phyloP scores from a whole-genome alignment of 2,888 invertebrate genomes.

The Catocala nupta region DNA sequence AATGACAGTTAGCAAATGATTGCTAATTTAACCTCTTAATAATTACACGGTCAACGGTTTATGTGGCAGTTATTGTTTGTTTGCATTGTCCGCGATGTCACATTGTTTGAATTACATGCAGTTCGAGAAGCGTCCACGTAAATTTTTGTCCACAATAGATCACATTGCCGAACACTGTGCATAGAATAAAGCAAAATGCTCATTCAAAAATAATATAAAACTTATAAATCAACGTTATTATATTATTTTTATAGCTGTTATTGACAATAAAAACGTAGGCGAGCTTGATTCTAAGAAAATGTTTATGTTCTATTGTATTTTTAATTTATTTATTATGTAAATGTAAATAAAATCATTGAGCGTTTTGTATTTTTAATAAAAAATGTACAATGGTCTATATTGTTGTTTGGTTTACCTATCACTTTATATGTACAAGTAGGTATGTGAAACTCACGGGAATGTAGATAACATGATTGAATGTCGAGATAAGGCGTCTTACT shows the following conservation, averaged over 20 bases:
- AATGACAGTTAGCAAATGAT: constrained; percentile 51
- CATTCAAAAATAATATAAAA: constrained; percentile 36
- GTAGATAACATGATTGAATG: constrained; percentile 25
- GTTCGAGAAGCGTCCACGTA: constrained; percentile 21
- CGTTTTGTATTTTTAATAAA: constrained; percentile 33
- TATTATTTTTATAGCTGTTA: constrained; percentile 48
- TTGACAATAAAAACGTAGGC: constrained; percentile 50
- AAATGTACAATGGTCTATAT: constrained; percentile 31
- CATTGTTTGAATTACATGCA: constrained; percentile 25
- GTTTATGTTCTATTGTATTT: constrained; percentile 52
- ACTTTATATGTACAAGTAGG: constrained; percentile 13
- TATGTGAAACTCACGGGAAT: constrained; percentile 19
- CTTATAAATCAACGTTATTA: constrained; percentile 49
- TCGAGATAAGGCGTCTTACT: constrained; percentile 19
- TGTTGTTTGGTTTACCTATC: constrained; percentile 34
- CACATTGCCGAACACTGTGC: constrained; percentile 20
- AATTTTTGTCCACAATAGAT: constrained; percentile 20
- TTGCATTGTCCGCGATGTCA: constrained; percentile 54
- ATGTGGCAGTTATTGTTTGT: constrained; percentile 56
- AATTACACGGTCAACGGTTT: constrained; percentile 55
- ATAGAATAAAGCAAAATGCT: constrained; percentile 36
- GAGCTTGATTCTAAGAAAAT: constrained; percentile 43
- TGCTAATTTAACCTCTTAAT: constrained; percentile 56
- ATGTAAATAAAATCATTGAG: constrained; percentile 42
- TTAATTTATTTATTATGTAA: constrained; percentile 54